phyloP scores from a whole-genome alignment of 2,888 invertebrate species.

The Eupithecia subfuscata region DNA sequence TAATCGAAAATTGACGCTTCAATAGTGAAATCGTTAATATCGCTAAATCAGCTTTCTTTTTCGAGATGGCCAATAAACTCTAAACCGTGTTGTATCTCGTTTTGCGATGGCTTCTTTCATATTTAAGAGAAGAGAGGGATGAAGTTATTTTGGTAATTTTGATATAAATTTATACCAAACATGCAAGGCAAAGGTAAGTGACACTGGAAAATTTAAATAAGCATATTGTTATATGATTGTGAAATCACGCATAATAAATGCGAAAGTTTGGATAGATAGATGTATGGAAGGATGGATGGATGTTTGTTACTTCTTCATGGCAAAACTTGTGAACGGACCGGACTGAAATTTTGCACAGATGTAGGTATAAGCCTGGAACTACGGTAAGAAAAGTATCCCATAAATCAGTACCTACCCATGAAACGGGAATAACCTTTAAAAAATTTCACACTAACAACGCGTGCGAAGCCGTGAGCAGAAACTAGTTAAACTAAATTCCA shows the following conservation, averaged over 20 bases:
- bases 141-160: slow-evolving; percentile 41
- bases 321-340: too few relatives aligned
- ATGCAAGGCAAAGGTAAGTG: slow-evolving; percentile 50
- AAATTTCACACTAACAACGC: too few relatives aligned
- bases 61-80: slow-evolving; percentile 40
- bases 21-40: slow-evolving; percentile 54
- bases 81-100: slow-evolving; percentile 42
- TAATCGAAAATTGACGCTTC: slow-evolving; percentile 51
- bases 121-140: slow-evolving; percentile 39
- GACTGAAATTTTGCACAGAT: too few relatives aligned
- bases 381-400: too few relatives aligned
- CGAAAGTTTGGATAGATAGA: too few relatives aligned
- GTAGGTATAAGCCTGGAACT: too few relatives aligned
- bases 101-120: slow-evolving; percentile 29
- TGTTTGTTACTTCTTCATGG: too few relatives aligned
- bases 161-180: slow-evolving; percentile 51
- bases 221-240: slow-evolving; percentile 12
- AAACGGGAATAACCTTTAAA: too few relatives aligned
- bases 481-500: too few relatives aligned
- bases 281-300: too few relatives aligned
- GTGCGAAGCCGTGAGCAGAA: too few relatives aligned
- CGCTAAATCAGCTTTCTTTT: slow-evolving; percentile 53
- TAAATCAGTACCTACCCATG: too few relatives aligned
- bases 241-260: not conserved
- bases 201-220: slow-evolving; percentile 52